A percentile compares a stretch with the other conserved stretches of the same genome.
phyloP scores from a whole-genome alignment of 1,140 invertebrate species.

The Euglossa dilemma region DNA sequence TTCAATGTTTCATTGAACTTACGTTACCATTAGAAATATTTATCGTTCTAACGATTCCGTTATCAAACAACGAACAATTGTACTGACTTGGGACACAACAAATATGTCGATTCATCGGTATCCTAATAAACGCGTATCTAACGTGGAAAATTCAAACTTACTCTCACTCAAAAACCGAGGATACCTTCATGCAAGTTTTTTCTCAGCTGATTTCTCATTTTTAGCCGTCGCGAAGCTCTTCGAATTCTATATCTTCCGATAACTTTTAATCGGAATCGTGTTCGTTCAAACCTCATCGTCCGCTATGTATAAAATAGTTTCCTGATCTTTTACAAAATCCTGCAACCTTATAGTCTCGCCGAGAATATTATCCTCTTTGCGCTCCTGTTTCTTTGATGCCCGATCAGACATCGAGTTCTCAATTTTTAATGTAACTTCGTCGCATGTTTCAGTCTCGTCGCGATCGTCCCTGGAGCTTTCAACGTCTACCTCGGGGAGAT shows the following conservation, averaged over 20 bases:
- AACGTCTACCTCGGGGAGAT: conserved; percentile 67
- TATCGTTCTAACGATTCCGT: background rate
- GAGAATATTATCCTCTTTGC: conserved; percentile 1
- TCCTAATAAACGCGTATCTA: background rate
- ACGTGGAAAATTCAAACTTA: background rate
- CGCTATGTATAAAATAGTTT: conserved; percentile 44
- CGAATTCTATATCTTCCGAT: background rate
- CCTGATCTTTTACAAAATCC: conserved; percentile 8
- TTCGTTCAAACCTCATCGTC: conserved; percentile 48
- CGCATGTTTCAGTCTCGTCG: conserved; percentile 13
- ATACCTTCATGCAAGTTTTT: background rate
- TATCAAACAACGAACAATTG: background rate
- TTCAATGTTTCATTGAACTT: conserved; percentile 2
- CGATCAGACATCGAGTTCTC: background rate
- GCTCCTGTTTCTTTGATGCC: background rate
- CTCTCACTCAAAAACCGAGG: background rate
- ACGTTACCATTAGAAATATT: background rate
- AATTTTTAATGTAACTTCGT: background rate
- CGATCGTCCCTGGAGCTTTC: conserved; percentile 55
- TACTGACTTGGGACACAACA: background rate
- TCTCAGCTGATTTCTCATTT: background rate
- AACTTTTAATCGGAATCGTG: background rate
- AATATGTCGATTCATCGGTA: background rate
- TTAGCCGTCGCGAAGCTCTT: background rate
- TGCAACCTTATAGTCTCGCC: background rate